Evolutionary conservation across 1,140 invertebrate species (phyloP).

Genomic region (Drosophila quadrilineata): DNA sequence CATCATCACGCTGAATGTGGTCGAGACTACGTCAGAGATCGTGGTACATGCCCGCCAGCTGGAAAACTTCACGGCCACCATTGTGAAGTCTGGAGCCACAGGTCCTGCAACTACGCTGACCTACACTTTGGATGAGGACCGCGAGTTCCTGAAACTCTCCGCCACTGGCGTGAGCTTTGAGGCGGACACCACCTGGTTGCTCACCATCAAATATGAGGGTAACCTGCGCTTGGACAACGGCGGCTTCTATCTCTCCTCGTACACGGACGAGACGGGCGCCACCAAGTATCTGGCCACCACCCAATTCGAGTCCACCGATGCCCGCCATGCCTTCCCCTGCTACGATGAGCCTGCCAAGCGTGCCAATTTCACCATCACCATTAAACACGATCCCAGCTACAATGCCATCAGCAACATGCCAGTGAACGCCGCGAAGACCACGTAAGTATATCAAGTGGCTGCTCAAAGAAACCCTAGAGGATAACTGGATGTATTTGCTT

Average conservation of each 20-base stretch:
- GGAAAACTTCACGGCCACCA: conserved; percentile 41
- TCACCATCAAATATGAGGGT: conserved; percentile 83
- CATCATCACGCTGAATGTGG: conserved; percentile 82
- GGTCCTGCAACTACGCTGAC: conserved; percentile 1
- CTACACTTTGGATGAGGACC: conserved; percentile 17
- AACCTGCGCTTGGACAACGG: conserved; percentile 83
- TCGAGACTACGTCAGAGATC: conserved; percentile 69
- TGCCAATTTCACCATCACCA: conserved; percentile 87
- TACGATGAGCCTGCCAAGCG: conserved; percentile 94
- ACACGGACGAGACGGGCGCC: conserved; percentile 82
- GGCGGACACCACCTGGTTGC: conserved; percentile 64
- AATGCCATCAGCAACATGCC: conserved; percentile 90
- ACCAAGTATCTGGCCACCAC: conserved; percentile 87
- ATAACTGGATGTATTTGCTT: background rate
- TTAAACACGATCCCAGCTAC: conserved; percentile 84
- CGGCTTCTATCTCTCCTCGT: conserved; percentile 93
- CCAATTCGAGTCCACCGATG: conserved; percentile 91
- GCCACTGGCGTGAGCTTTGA: conserved; percentile 43
- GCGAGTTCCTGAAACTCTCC: conserved; percentile 68
- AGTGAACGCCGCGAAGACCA: conserved; percentile 24
- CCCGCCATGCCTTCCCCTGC: conserved; percentile 92
- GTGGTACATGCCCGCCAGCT: conserved; percentile 82
- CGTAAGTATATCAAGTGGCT: conserved; percentile 24
- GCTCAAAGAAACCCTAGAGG: too few species aligned
- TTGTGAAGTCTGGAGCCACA: conserved; percentile 10